Percentiles rank a stretch among this genome's conserved stretches.
Conservation (phyloP, 30 jellyfish, hydroid and myxozoan species). For the Aurelia aurita region DNA sequence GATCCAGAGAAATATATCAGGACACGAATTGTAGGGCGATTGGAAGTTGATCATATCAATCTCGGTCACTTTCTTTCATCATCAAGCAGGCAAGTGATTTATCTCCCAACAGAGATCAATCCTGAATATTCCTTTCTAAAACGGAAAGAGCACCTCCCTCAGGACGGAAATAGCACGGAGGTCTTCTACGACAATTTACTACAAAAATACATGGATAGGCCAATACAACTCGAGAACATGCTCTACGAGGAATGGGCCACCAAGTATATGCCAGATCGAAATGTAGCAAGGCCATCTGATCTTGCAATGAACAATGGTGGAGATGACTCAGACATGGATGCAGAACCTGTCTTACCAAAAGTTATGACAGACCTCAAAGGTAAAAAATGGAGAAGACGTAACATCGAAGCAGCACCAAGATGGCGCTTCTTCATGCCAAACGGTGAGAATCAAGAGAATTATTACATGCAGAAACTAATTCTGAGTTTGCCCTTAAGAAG, state of each 20-base stretch:
- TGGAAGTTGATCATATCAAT: slow-evolving; percentile 6
- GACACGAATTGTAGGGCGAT: too few species aligned
- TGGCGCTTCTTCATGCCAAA: not conserved
- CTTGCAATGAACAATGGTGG: not conserved
- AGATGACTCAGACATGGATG: not conserved
- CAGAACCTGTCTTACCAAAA: not conserved
- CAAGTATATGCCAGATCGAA: not conserved
- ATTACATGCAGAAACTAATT: not conserved
- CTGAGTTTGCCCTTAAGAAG: not conserved
- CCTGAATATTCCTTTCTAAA: too few species aligned
- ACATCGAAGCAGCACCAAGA: not conserved
- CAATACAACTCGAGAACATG: not conserved
- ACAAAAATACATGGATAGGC: not conserved
- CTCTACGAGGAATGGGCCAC: slow-evolving; percentile 9
- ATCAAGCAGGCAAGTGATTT: not conserved
- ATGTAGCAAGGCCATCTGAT: not conserved
- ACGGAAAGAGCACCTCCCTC: not conserved
- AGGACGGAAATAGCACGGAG: not conserved
- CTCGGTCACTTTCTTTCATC: not conserved
- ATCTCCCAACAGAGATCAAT: slow-evolving; percentile 6
- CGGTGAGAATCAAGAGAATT: slow-evolving; percentile 9
- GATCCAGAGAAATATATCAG: too few species aligned
- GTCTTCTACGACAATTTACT: not conserved
- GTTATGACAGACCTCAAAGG: not conserved
- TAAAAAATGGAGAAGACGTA: slow-evolving; percentile 2